Conservation (phyloP, 2,113 vertebrate species). For the Gnathonemus echidnorhynchus region DNA sequence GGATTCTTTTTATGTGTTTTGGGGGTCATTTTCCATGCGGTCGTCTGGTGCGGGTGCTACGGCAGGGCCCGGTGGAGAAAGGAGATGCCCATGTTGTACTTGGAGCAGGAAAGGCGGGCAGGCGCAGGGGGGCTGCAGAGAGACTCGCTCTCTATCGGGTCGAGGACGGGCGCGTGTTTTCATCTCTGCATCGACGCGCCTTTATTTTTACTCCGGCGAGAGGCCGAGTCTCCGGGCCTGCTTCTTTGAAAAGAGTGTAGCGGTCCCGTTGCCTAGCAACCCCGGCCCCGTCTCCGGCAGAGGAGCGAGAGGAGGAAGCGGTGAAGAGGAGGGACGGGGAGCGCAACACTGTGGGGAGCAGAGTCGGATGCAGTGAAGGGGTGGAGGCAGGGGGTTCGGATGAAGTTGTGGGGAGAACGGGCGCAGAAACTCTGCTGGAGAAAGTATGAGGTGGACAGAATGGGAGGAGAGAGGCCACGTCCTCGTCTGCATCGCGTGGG, state of each 20-base stretch:
- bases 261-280: slow-evolving; percentile 72
- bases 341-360: background rate
- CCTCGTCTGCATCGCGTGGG: background rate
- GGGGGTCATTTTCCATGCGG: background rate
- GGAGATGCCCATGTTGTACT: background rate
- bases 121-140: background rate
- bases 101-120: background rate
- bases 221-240: slow-evolving; percentile 60
- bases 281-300: slow-evolving; percentile 55
- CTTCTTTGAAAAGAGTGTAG: slow-evolving; percentile 65
- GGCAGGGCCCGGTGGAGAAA: background rate
- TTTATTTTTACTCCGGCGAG: slow-evolving; percentile 64
- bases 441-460: background rate
- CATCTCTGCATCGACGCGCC: slow-evolving; percentile 41
- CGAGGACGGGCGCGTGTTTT: slow-evolving; percentile 46
- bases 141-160: slow-evolving; percentile 38
- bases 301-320: slow-evolving; percentile 37
- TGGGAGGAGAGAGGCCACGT: background rate
- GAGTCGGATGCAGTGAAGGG: background rate
- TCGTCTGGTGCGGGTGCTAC: background rate
- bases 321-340: slow-evolving; percentile 33
- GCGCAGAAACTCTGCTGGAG: slow-evolving; percentile 5
- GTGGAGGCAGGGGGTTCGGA: slow-evolving; percentile 29
- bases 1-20: background rate
- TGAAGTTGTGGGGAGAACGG: slow-evolving; percentile 1